phyloP scores from a whole-genome alignment of 2,113 vertebrate species.

The zebrafish (Danio rerio) region GRCz12tu NC_133184.1:23042501-23043000 shows the following conservation, averaged over 20 bases:
- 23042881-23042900: neutral
- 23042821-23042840: neutral
- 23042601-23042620: neutral
- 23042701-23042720: constrained; percentile 48
- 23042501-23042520: neutral
- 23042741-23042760: neutral
- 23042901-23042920: neutral
- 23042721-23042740: neutral
- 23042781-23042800: constrained; percentile 13
- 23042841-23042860: constrained; percentile 26
- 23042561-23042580: neutral
- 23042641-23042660: neutral
- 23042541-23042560: neutral
- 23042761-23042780: neutral
- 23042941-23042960: neutral
- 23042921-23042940: neutral
- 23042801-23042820: neutral
- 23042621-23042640: neutral
- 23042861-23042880: constrained; percentile 34
- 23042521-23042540: neutral
- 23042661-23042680: constrained; percentile 1
- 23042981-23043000: neutral
- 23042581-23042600: neutral
- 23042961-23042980: neutral
- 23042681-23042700: neutral